Base-by-base conservation (phyloP, 37 sponge, comb jelly and placozoan species). In the Aplysina aerophoba region DNA sequence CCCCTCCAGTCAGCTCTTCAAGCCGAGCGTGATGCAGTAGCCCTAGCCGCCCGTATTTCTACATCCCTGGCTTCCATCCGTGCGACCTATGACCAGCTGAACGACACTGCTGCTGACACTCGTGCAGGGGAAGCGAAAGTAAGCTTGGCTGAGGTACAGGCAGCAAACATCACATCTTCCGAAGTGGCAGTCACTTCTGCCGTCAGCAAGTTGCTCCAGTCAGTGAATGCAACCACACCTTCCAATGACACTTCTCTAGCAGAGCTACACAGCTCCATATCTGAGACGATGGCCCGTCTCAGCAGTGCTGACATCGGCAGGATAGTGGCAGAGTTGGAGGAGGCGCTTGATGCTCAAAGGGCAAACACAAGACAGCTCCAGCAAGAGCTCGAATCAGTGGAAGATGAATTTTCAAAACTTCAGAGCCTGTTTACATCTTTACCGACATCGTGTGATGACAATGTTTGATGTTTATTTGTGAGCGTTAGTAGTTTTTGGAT, bases 391-490 rank as follows among this genome's bases (percentile, higher is more conserved):
- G 25, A 3, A 17, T 4, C 21, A 14, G 2, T 75, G 1, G 54
- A 75, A 36, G n/a, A 24, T 11, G 54, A 75, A 40, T 19, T 75
- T 21, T 0, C 44, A 41, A 21, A 24, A 53, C 53, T 75, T 19
- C n/a, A 24, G 40, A 15, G 11, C 1, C 53, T 75, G 54, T 41
- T 40, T 36, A 2, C 22, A 24, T 75, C 78, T 21, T 36, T 75
- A 21, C 78, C 78, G 3, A 36, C 21, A 8, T 75, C 78, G 3
- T 75, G 78, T 50, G 54, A 41, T 40, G 78, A 36, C 54, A 50
- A 75, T 36, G 24, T 75, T 4, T 75, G 25, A 50, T 50, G 27
- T 16, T n/a, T 5, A 62, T 62, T 62, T 62, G 64, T 58, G 15
- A 58, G 12, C 28, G 4, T 28, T 62, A 27, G 24, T 28, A 28